Evolutionary conservation across 2,113 vertebrate genomes (phyloP).

Genomic region (Chloroceryle aenea): DNA sequence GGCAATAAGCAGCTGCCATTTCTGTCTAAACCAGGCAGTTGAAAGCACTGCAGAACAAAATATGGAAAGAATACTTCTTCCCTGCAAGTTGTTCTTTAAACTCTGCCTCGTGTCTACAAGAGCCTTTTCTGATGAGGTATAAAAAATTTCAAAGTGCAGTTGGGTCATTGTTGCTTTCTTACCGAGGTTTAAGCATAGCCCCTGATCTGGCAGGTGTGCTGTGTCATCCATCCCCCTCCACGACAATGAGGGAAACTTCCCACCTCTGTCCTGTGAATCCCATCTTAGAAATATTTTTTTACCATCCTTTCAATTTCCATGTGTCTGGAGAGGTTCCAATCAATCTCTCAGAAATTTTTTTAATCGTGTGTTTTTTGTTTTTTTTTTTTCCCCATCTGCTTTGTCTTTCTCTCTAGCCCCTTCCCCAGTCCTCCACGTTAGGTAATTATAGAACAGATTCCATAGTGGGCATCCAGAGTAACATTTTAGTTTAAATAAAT

Average conservation of each 20-base stretch:
- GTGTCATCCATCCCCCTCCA: background rate
- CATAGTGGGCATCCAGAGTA: background rate
- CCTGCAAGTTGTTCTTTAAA: background rate
- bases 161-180: constrained; percentile 3
- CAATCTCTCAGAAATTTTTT: constrained; percentile 28
- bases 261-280: background rate
- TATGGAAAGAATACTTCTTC: background rate
- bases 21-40: background rate
- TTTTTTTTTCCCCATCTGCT: constrained; percentile 61
- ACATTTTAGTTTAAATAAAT: constrained; percentile 10
- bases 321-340: constrained; percentile 59
- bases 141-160: background rate
- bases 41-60: background rate
- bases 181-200: background rate
- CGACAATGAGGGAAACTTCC: constrained; percentile 18
- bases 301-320: constrained; percentile 48
- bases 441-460: constrained; percentile 27
- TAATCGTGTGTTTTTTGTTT: no score
- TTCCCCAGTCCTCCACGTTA: background rate
- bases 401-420: background rate
- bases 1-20: background rate
- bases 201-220: constrained; percentile 13
- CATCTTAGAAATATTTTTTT: constrained; percentile 12
- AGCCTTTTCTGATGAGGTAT: constrained; percentile 4
- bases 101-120: background rate